Percentiles rank a stretch among this genome's conserved stretches.
Conservation (phyloP, 1,140 invertebrate genomes). For the Liolophura sinensis region DNA sequence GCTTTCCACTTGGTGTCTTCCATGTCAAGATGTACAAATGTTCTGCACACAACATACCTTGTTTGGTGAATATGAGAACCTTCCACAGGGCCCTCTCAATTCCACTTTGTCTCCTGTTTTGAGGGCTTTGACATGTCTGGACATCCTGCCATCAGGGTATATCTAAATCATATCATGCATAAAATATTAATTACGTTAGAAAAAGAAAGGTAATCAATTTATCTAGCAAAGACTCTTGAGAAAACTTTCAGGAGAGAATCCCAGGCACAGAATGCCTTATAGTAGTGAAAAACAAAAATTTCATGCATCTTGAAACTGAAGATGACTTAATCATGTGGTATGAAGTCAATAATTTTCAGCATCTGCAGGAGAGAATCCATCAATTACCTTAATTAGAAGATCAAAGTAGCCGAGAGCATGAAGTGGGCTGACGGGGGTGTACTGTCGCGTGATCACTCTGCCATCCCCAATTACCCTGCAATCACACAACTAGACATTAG, state of each 20-base stretch:
- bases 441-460: slow-evolving; percentile 62
- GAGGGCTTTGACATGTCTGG: slow-evolving; percentile 63
- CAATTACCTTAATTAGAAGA: slow-evolving; percentile 65
- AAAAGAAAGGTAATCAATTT: no score
- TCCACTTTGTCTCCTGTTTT: slow-evolving; percentile 61
- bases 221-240: no score
- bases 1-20: no score
- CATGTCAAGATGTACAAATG: no score
- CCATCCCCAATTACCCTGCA: slow-evolving; percentile 24
- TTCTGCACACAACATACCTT: no score
- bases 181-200: no score
- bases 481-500: slow-evolving; percentile 9
- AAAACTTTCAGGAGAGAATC: no score
- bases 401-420: slow-evolving; percentile 62
- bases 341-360: neutral
- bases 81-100: slow-evolving; percentile 71
- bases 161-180: slow-evolving; percentile 35
- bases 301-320: no score
- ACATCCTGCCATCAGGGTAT: slow-evolving; percentile 68
- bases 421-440: slow-evolving; percentile 67
- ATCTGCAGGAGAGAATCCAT: neutral
- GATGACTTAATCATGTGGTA: neutral
- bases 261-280: no score
- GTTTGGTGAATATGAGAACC: slow-evolving; percentile 62
- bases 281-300: no score